Conservation (phyloP, 2,797 vertebrate species). For the Chrysocyon brachyurus region DNA sequence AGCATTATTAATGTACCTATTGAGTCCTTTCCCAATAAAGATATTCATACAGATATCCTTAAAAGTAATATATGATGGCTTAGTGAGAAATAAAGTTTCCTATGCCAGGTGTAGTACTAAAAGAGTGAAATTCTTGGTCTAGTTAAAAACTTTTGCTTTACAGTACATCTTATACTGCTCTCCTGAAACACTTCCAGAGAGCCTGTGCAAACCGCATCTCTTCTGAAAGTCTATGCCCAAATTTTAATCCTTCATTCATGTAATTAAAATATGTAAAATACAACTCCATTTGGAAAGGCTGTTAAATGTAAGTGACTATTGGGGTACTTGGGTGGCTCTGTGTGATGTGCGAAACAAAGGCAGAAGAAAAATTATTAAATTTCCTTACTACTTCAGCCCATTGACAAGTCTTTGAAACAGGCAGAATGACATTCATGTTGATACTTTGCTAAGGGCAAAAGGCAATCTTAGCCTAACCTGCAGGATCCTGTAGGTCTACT, state of each 20-base stretch:
- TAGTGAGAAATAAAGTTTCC: background rate
- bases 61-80: background rate
- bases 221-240: background rate
- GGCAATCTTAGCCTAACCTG: too few relatives aligned
- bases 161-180: background rate
- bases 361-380: too few relatives aligned
- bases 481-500: too few relatives aligned
- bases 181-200: background rate
- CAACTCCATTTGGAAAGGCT: background rate
- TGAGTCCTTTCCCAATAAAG: background rate
- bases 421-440: too few relatives aligned
- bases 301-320: background rate
- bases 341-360: too few relatives aligned
- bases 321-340: background rate
- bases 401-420: too few relatives aligned
- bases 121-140: background rate
- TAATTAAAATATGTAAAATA: conserved; percentile 7
- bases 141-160: background rate
- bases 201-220: background rate
- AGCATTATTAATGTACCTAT: background rate
- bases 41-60: background rate
- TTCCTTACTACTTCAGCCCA: too few relatives aligned
- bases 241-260: background rate
- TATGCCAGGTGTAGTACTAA: background rate
- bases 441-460: too few relatives aligned